phyloP scores from a whole-genome alignment of 2,113 vertebrate species.

The Meriones unguiculatus region DNA sequence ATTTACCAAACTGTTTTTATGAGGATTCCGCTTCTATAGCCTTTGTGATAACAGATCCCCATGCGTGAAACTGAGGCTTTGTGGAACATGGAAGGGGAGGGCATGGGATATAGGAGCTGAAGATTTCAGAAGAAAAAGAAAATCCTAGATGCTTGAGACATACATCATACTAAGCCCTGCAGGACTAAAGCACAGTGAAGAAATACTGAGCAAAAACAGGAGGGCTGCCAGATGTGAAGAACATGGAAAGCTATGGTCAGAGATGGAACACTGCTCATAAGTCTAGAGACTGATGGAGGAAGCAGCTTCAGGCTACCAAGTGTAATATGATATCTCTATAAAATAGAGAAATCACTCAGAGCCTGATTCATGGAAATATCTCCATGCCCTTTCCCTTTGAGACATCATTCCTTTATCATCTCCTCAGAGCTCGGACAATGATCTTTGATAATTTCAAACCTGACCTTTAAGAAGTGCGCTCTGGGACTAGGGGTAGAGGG shows the following conservation, averaged over 20 bases:
- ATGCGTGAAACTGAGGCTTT: not conserved
- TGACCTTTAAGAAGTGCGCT: not conserved
- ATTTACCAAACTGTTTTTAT: not conserved
- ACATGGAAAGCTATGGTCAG: fast-evolving
- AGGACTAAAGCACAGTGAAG: not conserved
- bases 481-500: not conserved
- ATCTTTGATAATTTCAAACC: not conserved
- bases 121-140: not conserved
- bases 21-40: not conserved
- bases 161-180: fast-evolving
- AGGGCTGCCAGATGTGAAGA: not conserved
- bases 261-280: not conserved
- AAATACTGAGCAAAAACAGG: not conserved
- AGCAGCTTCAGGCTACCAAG: not conserved
- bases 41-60: no score
- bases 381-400: not conserved
- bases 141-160: no score
- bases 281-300: not conserved
- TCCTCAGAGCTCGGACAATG: not conserved
- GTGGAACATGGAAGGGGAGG: not conserved
- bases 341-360: not conserved
- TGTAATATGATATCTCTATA: not conserved
- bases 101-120: not conserved
- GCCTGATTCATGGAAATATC: no score
- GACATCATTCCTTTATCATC: not conserved